Evolutionary conservation across 2,888 invertebrate species (phyloP).

Genomic region (Anthrax anthrax): DNA sequence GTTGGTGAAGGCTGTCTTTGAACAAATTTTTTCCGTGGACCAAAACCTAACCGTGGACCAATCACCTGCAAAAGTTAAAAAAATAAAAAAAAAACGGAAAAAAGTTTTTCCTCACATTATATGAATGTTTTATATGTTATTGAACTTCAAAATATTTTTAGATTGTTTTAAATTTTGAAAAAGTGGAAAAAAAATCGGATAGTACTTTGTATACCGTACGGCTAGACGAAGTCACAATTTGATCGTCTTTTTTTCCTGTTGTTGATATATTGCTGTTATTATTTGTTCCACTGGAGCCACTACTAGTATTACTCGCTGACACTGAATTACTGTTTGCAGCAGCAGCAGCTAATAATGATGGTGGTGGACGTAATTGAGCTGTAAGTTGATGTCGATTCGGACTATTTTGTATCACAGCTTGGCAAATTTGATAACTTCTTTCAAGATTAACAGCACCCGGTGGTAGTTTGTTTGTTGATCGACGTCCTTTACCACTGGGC

Average conservation of each 20-base stretch:
- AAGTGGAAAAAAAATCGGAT: background rate
- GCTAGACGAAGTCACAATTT: constrained; percentile 18
- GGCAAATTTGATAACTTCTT: constrained; percentile 88
- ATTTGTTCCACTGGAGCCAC: background rate
- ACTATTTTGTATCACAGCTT: constrained; percentile 86
- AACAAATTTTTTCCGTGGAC: constrained; percentile 36
- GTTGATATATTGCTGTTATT: background rate
- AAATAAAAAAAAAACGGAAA: constrained; percentile 4
- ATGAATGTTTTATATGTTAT: background rate
- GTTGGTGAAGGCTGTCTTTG: constrained; percentile 47
- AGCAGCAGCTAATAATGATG: constrained; percentile 45
- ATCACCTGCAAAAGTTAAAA: constrained; percentile 16
- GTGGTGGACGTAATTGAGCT: constrained; percentile 73
- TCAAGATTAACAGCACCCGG: constrained; percentile 86
- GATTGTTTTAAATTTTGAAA: background rate
- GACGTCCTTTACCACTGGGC: constrained; percentile 30
- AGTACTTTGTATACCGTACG: constrained; percentile 30
- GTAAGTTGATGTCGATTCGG: constrained; percentile 77
- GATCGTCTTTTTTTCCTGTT: constrained; percentile 17
- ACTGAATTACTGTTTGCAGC: background rate
- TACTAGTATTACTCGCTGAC: background rate
- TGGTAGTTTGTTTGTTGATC: constrained; percentile 55
- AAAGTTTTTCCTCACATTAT: background rate
- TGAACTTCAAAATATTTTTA: no score
- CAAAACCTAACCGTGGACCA: constrained; percentile 29